A percentile compares a stretch with the other conserved stretches of the same genome.
phyloP scores from a whole-genome alignment of 1,140 invertebrate genomes.

The Trachymyrmex cornetzi region DNA sequence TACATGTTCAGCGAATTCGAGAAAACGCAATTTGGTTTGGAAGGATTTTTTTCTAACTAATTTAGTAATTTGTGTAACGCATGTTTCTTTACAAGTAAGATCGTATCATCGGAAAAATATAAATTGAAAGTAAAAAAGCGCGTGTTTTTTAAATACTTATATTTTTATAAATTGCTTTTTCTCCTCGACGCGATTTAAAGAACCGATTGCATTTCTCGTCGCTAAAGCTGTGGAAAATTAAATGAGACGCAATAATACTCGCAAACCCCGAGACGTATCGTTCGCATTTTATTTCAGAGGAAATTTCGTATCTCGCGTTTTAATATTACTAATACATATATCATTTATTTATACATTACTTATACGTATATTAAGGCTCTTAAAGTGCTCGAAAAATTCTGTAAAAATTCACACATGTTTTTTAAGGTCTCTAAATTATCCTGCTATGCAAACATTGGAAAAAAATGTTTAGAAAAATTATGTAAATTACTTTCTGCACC shows the following conservation, averaged over 20 bases:
- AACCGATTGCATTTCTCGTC: neutral
- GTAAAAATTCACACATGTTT: too few species aligned
- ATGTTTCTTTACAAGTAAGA: neutral
- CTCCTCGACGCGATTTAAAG: neutral
- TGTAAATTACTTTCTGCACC: too few species aligned
- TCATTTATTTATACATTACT: too few species aligned
- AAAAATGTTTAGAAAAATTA: too few species aligned
- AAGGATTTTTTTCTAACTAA: neutral
- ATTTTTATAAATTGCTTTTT: neutral
- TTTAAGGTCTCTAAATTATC: too few species aligned
- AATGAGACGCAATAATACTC: constrained; percentile 9
- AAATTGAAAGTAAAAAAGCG: neutral
- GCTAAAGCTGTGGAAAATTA: constrained; percentile 25
- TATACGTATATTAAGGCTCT: too few species aligned
- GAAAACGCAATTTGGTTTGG: neutral
- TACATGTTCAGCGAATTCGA: neutral
- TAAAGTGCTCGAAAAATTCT: too few species aligned
- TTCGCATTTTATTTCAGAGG: neutral
- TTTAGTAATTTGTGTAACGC: neutral
- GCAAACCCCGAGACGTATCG: neutral
- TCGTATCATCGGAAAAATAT: neutral
- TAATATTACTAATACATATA: neutral
- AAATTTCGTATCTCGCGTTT: neutral
- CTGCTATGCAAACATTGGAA: too few species aligned
- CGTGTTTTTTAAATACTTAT: too few species aligned